These are phyloP conservation scores for Aldabrachelys gigantea DNA, from an alignment of 2,113 vertebrate genomes.

Conservation along the genomic window DNA sequence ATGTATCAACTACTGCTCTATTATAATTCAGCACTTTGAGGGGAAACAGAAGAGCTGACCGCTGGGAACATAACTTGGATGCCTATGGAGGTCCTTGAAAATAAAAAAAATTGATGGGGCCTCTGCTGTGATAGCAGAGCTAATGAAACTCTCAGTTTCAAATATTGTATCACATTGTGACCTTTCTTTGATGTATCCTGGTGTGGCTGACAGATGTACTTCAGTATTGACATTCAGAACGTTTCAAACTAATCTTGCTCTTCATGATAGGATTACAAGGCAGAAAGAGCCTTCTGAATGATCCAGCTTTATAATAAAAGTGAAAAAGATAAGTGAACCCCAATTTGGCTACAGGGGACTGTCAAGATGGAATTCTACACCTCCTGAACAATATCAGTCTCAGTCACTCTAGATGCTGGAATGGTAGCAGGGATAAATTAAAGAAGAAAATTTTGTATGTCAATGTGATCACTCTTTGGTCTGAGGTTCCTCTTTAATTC, in stretches of 20 bases:
- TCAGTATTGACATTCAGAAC: conserved; percentile 24
- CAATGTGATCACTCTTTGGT: not conserved
- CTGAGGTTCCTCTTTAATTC: not conserved
- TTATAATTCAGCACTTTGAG: not conserved
- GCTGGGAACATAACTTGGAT: not conserved
- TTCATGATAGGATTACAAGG: conserved; percentile 36
- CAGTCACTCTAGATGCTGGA: not conserved
- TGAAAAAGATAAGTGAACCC: not conserved
- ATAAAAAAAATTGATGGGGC: not conserved
- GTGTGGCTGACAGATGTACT: conserved; percentile 36
- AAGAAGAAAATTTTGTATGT: not conserved
- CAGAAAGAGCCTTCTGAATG: conserved; percentile 12
- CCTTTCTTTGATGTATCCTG: conserved; percentile 34
- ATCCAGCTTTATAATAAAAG: conserved; percentile 12
- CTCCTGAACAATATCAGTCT: not conserved
- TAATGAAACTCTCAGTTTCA: conserved; percentile 31
- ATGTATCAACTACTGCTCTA: not conserved
- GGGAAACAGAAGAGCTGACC: not conserved
- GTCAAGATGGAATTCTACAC: not conserved
- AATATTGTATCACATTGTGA: not conserved
- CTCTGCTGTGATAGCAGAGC: not conserved
- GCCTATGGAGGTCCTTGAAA: not conserved
- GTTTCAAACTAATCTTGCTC: conserved; percentile 40
- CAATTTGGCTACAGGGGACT: not conserved
- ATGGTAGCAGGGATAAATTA: not conserved